Percentiles rank a stretch among this genome's conserved stretches.
phyloP scores from a whole-genome alignment of 1,140 invertebrate species.

The Sminthurinus signatus region DNA sequence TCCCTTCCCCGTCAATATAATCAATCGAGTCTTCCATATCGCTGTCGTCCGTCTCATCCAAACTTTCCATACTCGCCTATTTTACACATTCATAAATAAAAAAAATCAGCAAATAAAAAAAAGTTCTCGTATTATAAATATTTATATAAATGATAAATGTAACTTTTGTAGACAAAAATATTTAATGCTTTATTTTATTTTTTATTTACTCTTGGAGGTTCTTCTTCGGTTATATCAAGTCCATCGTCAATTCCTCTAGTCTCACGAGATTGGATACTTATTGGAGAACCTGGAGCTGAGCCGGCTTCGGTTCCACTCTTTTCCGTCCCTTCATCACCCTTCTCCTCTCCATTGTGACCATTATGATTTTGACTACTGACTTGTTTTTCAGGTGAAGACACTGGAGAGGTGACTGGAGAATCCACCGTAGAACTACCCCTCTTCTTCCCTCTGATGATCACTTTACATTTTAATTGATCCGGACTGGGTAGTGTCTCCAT shows the following conservation, averaged over 20 bases:
- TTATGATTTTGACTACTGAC: neutral
- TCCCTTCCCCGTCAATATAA: conserved; percentile 33
- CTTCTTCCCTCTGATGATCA: conserved; percentile 51
- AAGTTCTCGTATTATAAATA: too few relatives aligned
- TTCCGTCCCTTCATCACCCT: neutral
- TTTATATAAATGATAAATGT: too few relatives aligned
- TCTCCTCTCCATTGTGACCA: conserved; percentile 14
- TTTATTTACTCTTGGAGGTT: conserved; percentile 27
- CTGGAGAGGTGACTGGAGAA: neutral
- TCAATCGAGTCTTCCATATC: conserved; percentile 35
- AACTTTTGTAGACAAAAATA: too few relatives aligned
- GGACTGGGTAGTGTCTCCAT: conserved; percentile 46
- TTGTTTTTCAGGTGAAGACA: neutral
- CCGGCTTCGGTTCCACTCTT: neutral
- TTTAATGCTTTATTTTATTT: too few relatives aligned
- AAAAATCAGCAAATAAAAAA: too few relatives aligned
- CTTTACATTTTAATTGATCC: conserved; percentile 48
- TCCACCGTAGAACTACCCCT: conserved; percentile 18
- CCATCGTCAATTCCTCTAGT: conserved; percentile 28
- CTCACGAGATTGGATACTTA: too few relatives aligned
- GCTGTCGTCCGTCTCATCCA: conserved; percentile 35
- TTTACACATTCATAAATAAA: too few relatives aligned
- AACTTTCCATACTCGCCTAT: conserved; percentile 32
- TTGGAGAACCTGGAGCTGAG: too few relatives aligned
- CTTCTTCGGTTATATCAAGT: conserved; percentile 15